Conservation (phyloP, 2,113 vertebrate species). For the Lycaon pictus region DNA sequence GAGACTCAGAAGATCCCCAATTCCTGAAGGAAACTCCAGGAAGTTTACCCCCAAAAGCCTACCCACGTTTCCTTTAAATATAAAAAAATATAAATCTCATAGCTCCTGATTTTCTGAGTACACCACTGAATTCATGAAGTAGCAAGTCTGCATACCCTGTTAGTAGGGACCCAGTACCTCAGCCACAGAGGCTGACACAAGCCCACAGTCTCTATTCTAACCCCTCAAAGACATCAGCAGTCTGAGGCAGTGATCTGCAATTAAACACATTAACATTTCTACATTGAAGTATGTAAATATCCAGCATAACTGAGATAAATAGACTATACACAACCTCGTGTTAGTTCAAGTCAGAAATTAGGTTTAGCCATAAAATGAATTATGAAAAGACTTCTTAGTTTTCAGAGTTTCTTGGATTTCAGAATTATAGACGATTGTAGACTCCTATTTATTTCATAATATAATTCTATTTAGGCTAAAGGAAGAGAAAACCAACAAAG, state of each 20-base stretch:
- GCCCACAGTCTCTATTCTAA: neutral
- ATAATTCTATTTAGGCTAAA: constrained; percentile 57
- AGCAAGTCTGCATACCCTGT: neutral
- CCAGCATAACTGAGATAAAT: neutral
- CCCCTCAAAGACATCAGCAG: neutral
- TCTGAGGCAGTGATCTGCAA: neutral
- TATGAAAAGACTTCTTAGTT: constrained; percentile 27
- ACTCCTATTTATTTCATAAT: constrained; percentile 51
- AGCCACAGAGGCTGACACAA: neutral
- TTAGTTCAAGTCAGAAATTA: constrained; percentile 38
- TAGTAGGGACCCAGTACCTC: neutral
- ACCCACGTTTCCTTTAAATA: neutral
- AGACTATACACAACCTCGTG: neutral
- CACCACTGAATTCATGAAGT: neutral
- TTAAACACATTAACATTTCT: constrained; percentile 10
- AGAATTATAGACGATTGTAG: constrained; percentile 22
- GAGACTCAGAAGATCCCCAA: neutral
- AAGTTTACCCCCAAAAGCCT: neutral
- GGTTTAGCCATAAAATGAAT: constrained; percentile 1
- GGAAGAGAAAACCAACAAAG: constrained; percentile 37
- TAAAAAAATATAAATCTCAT: neutral
- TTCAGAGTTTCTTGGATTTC: constrained; percentile 32
- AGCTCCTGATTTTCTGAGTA: neutral
- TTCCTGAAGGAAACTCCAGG: neutral
- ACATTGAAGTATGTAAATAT: constrained; percentile 24